phyloP scores from a whole-genome alignment of 2,797 vertebrate genomes.

The Megaceryle alcyon region DNA sequence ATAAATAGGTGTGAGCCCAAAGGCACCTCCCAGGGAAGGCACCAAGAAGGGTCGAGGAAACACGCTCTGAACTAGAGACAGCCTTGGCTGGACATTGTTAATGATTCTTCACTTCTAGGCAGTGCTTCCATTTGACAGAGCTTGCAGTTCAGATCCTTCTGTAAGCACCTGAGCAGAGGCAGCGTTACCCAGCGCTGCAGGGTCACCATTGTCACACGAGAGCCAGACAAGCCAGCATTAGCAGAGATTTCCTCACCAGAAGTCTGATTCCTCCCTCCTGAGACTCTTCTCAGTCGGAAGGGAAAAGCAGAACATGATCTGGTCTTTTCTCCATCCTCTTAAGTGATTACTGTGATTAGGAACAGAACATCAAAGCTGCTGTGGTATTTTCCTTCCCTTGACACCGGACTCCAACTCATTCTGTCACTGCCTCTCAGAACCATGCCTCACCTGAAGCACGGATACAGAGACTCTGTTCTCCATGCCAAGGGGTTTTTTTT shows the following conservation, averaged over 20 bases:
- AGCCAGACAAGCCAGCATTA: neutral
- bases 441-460: neutral
- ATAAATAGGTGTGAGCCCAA: neutral
- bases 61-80: neutral
- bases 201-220: accelerated
- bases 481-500: neutral
- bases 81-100: neutral
- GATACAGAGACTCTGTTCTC: accelerated
- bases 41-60: neutral
- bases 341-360: neutral
- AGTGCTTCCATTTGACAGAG: neutral
- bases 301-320: neutral
- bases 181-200: neutral
- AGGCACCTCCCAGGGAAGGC: neutral
- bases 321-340: neutral
- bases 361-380: neutral
- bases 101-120: neutral
- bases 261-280: accelerated
- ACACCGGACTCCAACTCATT: neutral
- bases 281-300: neutral
- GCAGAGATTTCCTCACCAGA: neutral
- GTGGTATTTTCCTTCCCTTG: neutral
- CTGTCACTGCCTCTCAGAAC: neutral
- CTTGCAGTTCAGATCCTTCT: neutral
- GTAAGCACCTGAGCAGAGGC: neutral